phyloP scores from a whole-genome alignment of 2,888 invertebrate genomes.

The Bellardia bayeri region DNA sequence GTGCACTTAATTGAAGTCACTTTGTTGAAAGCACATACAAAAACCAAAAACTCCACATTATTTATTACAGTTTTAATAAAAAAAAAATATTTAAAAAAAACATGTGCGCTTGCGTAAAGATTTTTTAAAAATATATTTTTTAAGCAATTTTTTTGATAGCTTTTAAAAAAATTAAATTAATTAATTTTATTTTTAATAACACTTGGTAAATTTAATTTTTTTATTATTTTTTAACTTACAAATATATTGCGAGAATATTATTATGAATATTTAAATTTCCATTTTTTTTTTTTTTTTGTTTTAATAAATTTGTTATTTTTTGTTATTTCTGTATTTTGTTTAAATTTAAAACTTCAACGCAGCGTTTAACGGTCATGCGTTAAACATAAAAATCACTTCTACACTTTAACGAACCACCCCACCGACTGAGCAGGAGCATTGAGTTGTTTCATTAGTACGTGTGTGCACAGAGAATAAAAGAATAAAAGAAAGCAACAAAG shows the following conservation, averaged over 20 bases:
- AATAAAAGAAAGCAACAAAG: conserved; percentile 61
- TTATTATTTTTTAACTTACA: conserved; percentile 28
- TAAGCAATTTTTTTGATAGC: not conserved
- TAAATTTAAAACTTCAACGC: conserved; percentile 74
- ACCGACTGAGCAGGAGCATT: conserved; percentile 78
- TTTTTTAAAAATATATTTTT: conserved; percentile 19
- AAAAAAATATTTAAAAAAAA: conserved; percentile 25
- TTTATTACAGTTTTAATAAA: conserved; percentile 36
- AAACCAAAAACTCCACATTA: conserved; percentile 3
- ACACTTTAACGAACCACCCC: conserved; percentile 81
- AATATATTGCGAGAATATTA: conserved; percentile 18
- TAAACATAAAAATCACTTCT: conserved; percentile 73
- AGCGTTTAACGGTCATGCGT: conserved; percentile 74
- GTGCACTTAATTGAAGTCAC: conserved; percentile 67
- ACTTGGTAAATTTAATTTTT: not conserved
- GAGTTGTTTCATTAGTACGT: conserved; percentile 62
- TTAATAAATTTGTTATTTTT: conserved; percentile 40
- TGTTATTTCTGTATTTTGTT: conserved; percentile 59
- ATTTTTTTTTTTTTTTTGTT: not conserved
- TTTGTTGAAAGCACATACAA: conserved; percentile 20
- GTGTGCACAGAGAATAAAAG: conserved; percentile 66
- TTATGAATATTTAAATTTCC: not conserved
- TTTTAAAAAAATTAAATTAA: not conserved
- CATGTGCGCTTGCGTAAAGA: conserved; percentile 74
- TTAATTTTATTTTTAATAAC: conserved; percentile 4